Base-by-base conservation (phyloP, 2,797 vertebrate genomes). In the Nothura maculosa region DNA sequence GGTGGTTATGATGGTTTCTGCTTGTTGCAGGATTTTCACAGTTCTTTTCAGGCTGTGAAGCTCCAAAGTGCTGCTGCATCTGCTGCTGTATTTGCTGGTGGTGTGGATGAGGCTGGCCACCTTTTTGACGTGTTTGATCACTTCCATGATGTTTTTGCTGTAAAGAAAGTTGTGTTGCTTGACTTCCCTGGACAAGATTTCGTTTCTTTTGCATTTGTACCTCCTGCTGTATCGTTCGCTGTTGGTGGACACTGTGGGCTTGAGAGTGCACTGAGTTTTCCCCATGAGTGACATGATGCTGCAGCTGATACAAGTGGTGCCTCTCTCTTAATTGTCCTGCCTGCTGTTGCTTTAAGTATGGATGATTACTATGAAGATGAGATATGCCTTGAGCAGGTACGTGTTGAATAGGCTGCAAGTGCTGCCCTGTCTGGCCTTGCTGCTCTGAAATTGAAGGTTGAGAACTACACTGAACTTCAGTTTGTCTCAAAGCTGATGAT, bases 21-120 rank as follows among this genome's bases (percentile, higher is more conserved):
- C 97, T 98, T 6, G 97, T 93, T 45, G 98, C 94, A 89, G 98
- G 98, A 76, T 98, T 99, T 84, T 99, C 99, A 95, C 99, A 99
- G 69, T 98, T 98, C 97, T 99, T 99, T 86, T 99, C 99, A 73
- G 99, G 98, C 93, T 99, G 99, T 68, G 99, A 98, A 92, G 94
- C 94, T 77, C 97, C 98, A 62, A 99, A 99, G 96, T 99, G 99
- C 93, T 99, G 98, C 87, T 98, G 98, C 92, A 99, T 98, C 94
- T 99, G 99, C 93, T 99, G 99, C 95, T 99, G 99, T 38, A 99
- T 98, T 88, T 99, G 99, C 88, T 98, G 98, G 96, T 99, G 99
- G 95, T 99, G 99, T 67, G 98, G 98, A 91, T 99, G 99, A 81
- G 99, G 98, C 61, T 98, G 98, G n/a, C 95, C 89, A 52, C 98